Evolutionary conservation across 2,113 vertebrate species (phyloP).

Genomic region (Nyctereutes procyonoides): DNA sequence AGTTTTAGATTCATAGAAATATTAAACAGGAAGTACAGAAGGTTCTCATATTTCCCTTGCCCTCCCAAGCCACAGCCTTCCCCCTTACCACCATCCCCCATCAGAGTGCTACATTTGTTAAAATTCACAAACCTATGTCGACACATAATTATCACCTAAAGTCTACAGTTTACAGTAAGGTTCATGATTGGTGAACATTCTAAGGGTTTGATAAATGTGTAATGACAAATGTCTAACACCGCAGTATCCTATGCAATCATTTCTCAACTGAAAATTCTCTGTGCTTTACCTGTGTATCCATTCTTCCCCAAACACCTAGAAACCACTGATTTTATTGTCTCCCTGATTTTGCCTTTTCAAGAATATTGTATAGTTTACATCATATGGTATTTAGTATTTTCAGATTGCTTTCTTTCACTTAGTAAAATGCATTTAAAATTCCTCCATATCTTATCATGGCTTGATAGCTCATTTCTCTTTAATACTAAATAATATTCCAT

Average conservation of each 20-base stretch:
- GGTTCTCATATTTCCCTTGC: not conserved
- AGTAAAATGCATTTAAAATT: not conserved
- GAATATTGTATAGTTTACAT: too few species aligned
- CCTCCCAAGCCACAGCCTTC: not conserved
- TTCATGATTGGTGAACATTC: not conserved
- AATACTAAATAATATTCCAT: not conserved
- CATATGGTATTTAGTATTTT: not conserved
- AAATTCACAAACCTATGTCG: not conserved
- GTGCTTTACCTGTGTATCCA: not conserved
- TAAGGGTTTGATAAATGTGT: not conserved
- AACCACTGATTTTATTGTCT: not conserved
- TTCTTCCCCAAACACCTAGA: not conserved
- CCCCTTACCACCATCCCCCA: not conserved
- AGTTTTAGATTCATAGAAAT: not conserved
- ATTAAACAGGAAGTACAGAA: not conserved
- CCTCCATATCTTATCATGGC: not conserved
- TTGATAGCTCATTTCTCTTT: not conserved
- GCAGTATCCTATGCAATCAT: not conserved
- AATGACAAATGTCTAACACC: not conserved
- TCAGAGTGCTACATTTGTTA: not conserved
- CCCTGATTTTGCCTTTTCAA: not conserved
- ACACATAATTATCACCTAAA: not conserved
- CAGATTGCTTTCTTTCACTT: not conserved
- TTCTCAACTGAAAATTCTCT: not conserved
- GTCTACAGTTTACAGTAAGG: not conserved